These are phyloP conservation scores for Ia io DNA, from an alignment of 2,113 vertebrate genomes.

Conservation along the genomic window DNA sequence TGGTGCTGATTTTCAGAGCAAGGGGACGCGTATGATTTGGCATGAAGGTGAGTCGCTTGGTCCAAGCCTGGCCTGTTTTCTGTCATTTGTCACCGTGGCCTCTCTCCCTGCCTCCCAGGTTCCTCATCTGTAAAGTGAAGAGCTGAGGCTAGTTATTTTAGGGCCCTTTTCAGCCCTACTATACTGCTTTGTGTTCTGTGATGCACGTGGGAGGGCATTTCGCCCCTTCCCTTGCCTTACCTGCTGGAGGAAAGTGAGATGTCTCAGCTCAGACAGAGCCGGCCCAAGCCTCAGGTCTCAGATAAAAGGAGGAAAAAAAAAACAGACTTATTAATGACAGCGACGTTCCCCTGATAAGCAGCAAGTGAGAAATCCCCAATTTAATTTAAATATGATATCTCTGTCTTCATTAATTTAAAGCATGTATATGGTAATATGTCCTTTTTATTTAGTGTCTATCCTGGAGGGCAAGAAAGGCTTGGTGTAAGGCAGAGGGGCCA, in stretches of 20 bases:
- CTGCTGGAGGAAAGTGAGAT: slow-evolving; percentile 74
- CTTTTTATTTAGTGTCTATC: slow-evolving; percentile 81
- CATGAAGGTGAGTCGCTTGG: background rate
- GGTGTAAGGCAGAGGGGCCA: slow-evolving; percentile 79
- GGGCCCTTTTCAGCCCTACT: no score
- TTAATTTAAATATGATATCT: slow-evolving; percentile 87
- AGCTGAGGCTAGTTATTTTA: background rate
- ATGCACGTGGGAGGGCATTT: slow-evolving; percentile 46
- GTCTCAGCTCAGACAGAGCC: slow-evolving; percentile 69
- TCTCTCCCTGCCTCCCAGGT: background rate
- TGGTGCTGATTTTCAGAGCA: background rate
- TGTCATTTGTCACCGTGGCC: background rate
- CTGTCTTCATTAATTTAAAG: slow-evolving; percentile 82
- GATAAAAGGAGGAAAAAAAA: slow-evolving; percentile 71
- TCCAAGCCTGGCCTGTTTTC: background rate
- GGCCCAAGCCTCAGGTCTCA: slow-evolving; percentile 65
- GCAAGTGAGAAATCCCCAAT: slow-evolving; percentile 85
- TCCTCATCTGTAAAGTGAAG: slow-evolving; percentile 58
- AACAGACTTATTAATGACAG: slow-evolving; percentile 83
- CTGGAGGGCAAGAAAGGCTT: slow-evolving; percentile 73
- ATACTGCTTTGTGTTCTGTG: no score
- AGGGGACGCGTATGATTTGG: background rate
- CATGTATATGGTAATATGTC: slow-evolving; percentile 79
- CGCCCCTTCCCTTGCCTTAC: background rate
- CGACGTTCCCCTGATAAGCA: slow-evolving; percentile 85